These are phyloP conservation scores for Brachylomia viminalis DNA, from an alignment of 2,888 invertebrate species.

Conservation along the genomic window DNA sequence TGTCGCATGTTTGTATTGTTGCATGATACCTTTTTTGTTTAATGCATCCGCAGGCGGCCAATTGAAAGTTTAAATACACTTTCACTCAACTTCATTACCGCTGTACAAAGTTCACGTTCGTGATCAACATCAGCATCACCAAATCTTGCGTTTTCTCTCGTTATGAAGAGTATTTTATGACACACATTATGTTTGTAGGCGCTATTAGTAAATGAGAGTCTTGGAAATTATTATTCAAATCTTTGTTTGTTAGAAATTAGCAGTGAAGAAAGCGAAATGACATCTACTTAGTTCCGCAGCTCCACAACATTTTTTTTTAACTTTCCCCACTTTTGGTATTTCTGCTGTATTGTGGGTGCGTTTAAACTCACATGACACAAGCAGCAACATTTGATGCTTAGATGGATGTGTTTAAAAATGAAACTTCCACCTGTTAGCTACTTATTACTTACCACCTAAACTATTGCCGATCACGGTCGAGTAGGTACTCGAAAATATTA, in stretches of 20 bases:
- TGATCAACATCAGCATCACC: slow-evolving; percentile 57
- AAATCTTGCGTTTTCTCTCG: slow-evolving; percentile 60
- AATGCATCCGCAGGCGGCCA: slow-evolving; percentile 25
- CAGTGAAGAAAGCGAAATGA: too few relatives aligned
- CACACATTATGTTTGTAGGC: slow-evolving; percentile 15
- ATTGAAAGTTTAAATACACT: slow-evolving; percentile 62
- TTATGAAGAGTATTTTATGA: slow-evolving; percentile 45
- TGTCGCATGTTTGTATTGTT: slow-evolving; percentile 37
- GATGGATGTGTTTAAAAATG: background rate
- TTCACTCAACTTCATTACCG: slow-evolving; percentile 57
- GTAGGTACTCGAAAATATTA: too few relatives aligned
- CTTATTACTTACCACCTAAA: too few relatives aligned
- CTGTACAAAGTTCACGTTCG: slow-evolving; percentile 61
- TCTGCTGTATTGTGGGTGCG: too few relatives aligned
- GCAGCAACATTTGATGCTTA: background rate
- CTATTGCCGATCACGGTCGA: background rate
- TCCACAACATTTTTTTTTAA: background rate
- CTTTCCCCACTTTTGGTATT: too few relatives aligned
- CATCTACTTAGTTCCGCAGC: background rate
- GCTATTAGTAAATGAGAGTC: background rate
- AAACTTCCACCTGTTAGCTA: background rate
- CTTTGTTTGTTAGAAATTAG: slow-evolving; percentile 11
- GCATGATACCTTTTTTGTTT: slow-evolving; percentile 50
- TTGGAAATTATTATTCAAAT: slow-evolving; percentile 17
- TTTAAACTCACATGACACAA: too few relatives aligned